Percentiles rank a stretch among this genome's conserved stretches.
Evolutionary conservation across 2,888 invertebrate genomes (phyloP).

Genomic region (Cephus pygmeus): DNA sequence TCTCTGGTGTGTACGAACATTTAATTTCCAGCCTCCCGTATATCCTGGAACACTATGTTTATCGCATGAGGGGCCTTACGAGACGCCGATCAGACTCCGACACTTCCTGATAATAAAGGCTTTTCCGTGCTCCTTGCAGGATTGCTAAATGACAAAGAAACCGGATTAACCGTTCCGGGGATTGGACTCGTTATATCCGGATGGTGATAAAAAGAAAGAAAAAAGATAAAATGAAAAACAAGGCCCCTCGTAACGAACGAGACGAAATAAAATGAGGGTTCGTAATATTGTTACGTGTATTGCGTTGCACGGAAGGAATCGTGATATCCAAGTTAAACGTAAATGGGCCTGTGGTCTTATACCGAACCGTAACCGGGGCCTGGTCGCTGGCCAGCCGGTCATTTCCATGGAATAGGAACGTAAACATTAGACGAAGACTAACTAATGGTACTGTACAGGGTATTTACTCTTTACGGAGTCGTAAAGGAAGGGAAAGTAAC

Average conservation of each 20-base stretch:
- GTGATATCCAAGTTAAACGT: background rate
- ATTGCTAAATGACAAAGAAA: background rate
- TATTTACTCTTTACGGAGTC: conserved; percentile 50
- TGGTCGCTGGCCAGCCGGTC: conserved; percentile 11
- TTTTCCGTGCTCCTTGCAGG: background rate
- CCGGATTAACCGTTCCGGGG: background rate
- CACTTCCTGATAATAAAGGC: background rate
- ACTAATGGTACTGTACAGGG: conserved; percentile 22
- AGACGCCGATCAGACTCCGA: background rate
- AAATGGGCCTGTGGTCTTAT: background rate
- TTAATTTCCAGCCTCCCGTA: background rate
- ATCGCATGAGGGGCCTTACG: background rate
- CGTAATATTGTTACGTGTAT: background rate
- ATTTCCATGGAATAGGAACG: conserved; percentile 31
- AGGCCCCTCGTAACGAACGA: background rate
- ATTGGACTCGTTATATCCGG: background rate
- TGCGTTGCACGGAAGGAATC: conserved; percentile 40
- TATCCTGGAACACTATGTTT: background rate
- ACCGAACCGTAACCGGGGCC: conserved; percentile 33
- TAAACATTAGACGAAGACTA: conserved; percentile 37
- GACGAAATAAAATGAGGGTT: background rate
- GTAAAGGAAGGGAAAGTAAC: conserved; percentile 65
- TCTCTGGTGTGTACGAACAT: background rate
- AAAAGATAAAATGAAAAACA: background rate
- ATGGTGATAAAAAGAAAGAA: background rate